phyloP scores from a whole-genome alignment of 2,888 invertebrate species.

The Drosophila pseudotalamancana region DNA sequence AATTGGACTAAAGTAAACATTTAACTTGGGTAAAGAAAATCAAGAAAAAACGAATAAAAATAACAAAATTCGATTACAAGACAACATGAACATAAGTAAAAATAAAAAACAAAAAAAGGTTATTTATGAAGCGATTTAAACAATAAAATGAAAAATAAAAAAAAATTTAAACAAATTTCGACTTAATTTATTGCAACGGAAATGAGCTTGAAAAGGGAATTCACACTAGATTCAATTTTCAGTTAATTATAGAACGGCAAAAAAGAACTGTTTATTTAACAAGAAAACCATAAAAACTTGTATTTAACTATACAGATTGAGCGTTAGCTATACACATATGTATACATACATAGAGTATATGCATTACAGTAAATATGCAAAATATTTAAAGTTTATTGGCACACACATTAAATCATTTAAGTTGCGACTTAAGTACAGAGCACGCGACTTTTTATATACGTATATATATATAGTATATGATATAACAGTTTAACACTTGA shows the following conservation, averaged over 20 bases:
- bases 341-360: constrained; percentile 2
- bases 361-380: background rate
- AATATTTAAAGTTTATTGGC: constrained; percentile 46
- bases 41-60: constrained; percentile 26
- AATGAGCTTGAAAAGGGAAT: constrained; percentile 38
- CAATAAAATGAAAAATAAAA: constrained; percentile 73
- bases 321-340: constrained; percentile 2
- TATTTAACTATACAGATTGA: constrained; percentile 23
- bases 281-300: constrained; percentile 2
- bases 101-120: constrained; percentile 44
- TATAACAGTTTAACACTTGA: constrained; percentile 2
- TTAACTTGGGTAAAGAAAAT: constrained; percentile 45
- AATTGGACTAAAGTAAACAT: constrained; percentile 57
- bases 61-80: constrained; percentile 58
- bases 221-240: constrained; percentile 35
- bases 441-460: constrained; percentile 37
- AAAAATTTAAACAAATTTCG: constrained; percentile 54
- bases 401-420: constrained; percentile 32
- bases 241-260: constrained; percentile 25
- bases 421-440: constrained; percentile 33
- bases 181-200: constrained; percentile 45
- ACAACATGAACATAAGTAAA: constrained; percentile 43
- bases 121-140: constrained; percentile 75
- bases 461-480: background rate
- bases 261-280: constrained; percentile 29